Base-by-base conservation (phyloP, 2,888 invertebrate genomes). In the Bombylius discolor region DNA sequence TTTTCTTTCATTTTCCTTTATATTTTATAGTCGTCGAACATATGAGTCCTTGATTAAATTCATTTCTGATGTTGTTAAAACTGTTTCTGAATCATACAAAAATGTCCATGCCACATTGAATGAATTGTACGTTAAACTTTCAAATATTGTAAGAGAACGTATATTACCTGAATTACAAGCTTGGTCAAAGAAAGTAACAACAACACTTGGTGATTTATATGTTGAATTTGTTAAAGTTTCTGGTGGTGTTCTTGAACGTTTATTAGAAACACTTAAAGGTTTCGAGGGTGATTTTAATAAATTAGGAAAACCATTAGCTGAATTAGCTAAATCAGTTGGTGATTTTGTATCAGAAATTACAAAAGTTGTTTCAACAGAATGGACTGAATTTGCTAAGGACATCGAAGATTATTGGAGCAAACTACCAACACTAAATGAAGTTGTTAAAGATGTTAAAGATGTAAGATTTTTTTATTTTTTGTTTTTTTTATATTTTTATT, bases 321-420 rank as follows among this genome's bases (percentile, higher is more conserved):
- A 76, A 56, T 56, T 68, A 0, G 63, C 74, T 9, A 74, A 74
- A 47, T 70, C 71, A 5, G 14, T 71, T 0, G 53, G 60, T 44
- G 72, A 75, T 44, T 63, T 75, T 0, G 63, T 67, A 0, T 68
- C 74, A 9, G 76, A 78, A 52, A 48, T 81, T 1, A 58, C 64
- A 8, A 76, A 78, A 50, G 66, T 73, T 1, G 54, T 80, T 5
- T 44, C 62, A 0, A 60, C 66, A 36, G 62, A 66, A 11, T 23
- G 60, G 7, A 67, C 68, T 3, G 68, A 70, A 32, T 11, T 71
- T 0, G 12, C 61, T 1, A 59, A 61, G 3, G 67, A 71, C 5
- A n/a, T 69, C 1, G 65, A 72, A 8, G 76, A 79, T 52, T 79
- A 80, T 62, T 56, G 81, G 11, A 77, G 79, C 55, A 76, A 78